phyloP scores from a whole-genome alignment of 2,113 vertebrate genomes.

The Xenopus laevis region DNA sequence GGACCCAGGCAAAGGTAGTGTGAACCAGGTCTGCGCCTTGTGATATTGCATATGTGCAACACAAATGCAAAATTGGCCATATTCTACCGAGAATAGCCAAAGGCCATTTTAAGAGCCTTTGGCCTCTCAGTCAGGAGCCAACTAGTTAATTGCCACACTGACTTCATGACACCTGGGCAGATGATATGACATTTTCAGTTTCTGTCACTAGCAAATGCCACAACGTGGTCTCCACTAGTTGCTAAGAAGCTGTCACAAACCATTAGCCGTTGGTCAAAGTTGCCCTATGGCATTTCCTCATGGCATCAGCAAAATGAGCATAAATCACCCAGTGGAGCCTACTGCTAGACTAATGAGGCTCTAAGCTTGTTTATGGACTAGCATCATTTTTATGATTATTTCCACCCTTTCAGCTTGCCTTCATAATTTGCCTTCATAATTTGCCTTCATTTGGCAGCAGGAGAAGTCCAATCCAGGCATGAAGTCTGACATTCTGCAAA shows the following conservation, averaged over 20 bases:
- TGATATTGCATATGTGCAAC: constrained; percentile 61
- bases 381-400: constrained; percentile 94
- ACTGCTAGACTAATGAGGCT: constrained; percentile 94
- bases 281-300: constrained; percentile 91
- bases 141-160: constrained; percentile 93
- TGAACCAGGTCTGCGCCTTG: constrained; percentile 62
- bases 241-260: constrained; percentile 95
- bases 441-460: constrained; percentile 68
- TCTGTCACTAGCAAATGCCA: constrained; percentile 78
- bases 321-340: constrained; percentile 85
- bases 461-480: constrained; percentile 69
- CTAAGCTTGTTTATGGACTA: constrained; percentile 87
- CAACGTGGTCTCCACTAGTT: constrained; percentile 81
- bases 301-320: constrained; percentile 83
- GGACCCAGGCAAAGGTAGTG: constrained; percentile 52
- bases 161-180: constrained; percentile 81
- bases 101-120: constrained; percentile 89
- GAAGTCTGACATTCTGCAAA: constrained; percentile 69
- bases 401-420: constrained; percentile 81
- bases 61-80: constrained; percentile 55
- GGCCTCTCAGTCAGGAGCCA: constrained; percentile 92
- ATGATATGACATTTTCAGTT: constrained; percentile 87
- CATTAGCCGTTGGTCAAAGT: constrained; percentile 89
- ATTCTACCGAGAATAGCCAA: constrained; percentile 77
- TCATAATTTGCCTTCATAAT: constrained; percentile 61